Conservation (phyloP, 2,113 vertebrate genomes). For the Daboia siamensis region DNA sequence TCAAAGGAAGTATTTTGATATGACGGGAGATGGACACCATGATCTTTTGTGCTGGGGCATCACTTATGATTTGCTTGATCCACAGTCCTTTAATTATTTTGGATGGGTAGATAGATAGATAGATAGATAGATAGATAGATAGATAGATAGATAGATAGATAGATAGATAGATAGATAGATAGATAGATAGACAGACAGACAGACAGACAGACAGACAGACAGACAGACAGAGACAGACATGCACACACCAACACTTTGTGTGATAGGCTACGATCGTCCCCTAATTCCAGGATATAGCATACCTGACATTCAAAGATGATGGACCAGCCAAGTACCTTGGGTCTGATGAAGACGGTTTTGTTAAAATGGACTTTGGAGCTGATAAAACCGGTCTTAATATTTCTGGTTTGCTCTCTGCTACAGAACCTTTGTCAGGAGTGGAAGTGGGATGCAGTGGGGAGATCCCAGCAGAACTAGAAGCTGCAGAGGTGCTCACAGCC, state of each 20-base stretch:
- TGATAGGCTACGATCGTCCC: neutral
- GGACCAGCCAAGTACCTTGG: conserved; percentile 72
- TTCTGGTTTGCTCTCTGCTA: conserved; percentile 54
- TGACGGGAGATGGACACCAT: neutral
- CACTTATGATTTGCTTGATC: neutral
- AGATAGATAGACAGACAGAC: too few relatives aligned
- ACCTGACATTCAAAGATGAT: conserved; percentile 75
- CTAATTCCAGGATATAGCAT: conserved; percentile 31
- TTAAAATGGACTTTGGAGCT: conserved; percentile 87
- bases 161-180: too few relatives aligned
- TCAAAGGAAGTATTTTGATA: neutral
- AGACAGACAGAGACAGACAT: neutral
- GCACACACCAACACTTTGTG: neutral
- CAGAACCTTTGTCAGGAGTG: conserved; percentile 40
- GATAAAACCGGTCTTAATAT: conserved; percentile 49
- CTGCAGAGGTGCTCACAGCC: conserved; percentile 69
- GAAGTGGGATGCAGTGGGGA: conserved; percentile 26
- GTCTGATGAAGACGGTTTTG: conserved; percentile 80
- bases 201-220: rapidly evolving
- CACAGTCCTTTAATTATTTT: neutral
- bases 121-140: too few relatives aligned
- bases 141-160: too few relatives aligned
- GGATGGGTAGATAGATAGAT: neutral
- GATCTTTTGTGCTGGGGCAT: neutral
- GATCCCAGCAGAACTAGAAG: neutral